These are phyloP conservation scores for Aurelia sp. DNA, from an alignment of 30 jellyfish, hydroid and myxozoan genomes.

Conservation along the genomic window DNA sequence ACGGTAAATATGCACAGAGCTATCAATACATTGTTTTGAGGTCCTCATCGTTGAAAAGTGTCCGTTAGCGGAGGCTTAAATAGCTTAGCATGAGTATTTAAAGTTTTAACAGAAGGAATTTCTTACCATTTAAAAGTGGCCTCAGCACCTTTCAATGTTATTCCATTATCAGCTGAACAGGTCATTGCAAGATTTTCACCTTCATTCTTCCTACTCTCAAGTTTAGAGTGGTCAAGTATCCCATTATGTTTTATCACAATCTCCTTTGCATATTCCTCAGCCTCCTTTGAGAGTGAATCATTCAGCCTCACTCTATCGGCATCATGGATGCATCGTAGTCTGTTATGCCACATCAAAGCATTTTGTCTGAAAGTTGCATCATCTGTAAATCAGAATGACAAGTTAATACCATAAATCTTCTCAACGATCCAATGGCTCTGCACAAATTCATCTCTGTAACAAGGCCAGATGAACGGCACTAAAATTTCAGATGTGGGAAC, in stretches of 20 bases:
- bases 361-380: conserved; percentile 66
- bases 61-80: no score
- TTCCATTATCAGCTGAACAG: conserved; percentile 69
- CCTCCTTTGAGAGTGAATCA: conserved; percentile 73
- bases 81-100: no score
- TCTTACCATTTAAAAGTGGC: conserved; percentile 90
- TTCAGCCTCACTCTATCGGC: conserved; percentile 67
- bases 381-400: conserved; percentile 21
- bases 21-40: no score
- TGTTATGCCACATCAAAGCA: conserved; percentile 87
- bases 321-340: conserved; percentile 72
- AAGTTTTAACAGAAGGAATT: neutral
- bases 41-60: no score
- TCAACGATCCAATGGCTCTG: no score
- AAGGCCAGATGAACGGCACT: no score
- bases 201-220: conserved; percentile 64
- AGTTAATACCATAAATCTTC: no score
- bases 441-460: no score
- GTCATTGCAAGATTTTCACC: conserved; percentile 92
- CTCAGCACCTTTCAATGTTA: conserved; percentile 77
- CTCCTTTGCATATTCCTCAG: conserved; percentile 86
- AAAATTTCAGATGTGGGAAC: no score
- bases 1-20: no score
- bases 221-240: conserved; percentile 66
- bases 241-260: conserved; percentile 76